Evolutionary conservation across 64 coral and sea anemone genomes (phyloP).

Genomic region (Porites lutea): DNA sequence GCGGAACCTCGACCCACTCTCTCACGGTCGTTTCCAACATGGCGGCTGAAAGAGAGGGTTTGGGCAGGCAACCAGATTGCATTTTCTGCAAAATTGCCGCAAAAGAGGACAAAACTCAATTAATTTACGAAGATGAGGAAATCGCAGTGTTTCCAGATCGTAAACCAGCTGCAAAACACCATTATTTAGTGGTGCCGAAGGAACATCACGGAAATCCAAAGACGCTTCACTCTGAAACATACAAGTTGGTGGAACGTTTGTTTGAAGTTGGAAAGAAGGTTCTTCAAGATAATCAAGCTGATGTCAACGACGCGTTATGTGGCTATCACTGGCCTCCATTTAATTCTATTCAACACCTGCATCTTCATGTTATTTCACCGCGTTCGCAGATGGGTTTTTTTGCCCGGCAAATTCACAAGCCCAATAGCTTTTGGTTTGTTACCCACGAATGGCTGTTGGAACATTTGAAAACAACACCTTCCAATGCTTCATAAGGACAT

Average conservation of each 20-base stretch:
- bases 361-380: slow-evolving; percentile 86
- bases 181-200: slow-evolving; percentile 90
- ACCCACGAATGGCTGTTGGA: slow-evolving; percentile 82
- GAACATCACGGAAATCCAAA: slow-evolving; percentile 83
- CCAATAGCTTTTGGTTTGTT: slow-evolving; percentile 82
- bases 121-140: slow-evolving; percentile 85
- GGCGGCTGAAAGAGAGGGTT: not conserved
- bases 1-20: slow-evolving; percentile 5
- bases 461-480: slow-evolving; percentile 53
- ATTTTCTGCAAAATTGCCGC: slow-evolving; percentile 90
- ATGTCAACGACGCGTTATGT: slow-evolving; percentile 54
- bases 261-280: slow-evolving; percentile 64
- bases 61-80: slow-evolving; percentile 30
- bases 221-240: slow-evolving; percentile 52
- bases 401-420: slow-evolving; percentile 59
- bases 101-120: slow-evolving; percentile 62
- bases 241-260: slow-evolving; percentile 70
- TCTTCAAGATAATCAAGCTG: slow-evolving; percentile 55
- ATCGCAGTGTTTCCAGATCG: slow-evolving; percentile 74
- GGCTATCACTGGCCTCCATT: slow-evolving; percentile 98
- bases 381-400: slow-evolving; percentile 82
- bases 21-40: slow-evolving; percentile 52
- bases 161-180: slow-evolving; percentile 77
- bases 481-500: not conserved
- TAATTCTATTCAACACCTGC: slow-evolving; percentile 87